phyloP scores from a whole-genome alignment of 2,797 vertebrate species.

The Lithobates sylvaticus region DNA sequence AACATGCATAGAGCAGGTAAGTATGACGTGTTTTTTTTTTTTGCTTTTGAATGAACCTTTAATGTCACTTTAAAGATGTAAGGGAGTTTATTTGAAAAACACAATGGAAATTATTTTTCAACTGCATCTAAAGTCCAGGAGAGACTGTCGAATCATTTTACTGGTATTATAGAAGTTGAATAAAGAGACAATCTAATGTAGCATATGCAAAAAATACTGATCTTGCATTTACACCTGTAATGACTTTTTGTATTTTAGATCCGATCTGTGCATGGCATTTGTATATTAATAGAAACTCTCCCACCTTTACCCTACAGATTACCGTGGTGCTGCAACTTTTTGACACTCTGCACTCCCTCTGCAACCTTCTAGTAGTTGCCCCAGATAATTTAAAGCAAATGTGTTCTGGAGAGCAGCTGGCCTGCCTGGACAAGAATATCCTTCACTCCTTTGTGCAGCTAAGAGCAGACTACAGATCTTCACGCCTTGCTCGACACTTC shows the following conservation, averaged over 20 bases:
- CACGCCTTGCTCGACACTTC: slow-evolving; percentile 95
- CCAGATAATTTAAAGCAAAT: slow-evolving; percentile 99
- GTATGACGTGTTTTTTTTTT: no score
- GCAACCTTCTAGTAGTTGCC: slow-evolving; percentile 97
- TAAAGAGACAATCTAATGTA: no score
- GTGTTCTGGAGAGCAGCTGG: slow-evolving; percentile 97
- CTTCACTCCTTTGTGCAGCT: slow-evolving; percentile 98
- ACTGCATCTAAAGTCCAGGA: no score
- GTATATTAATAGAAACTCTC: slow-evolving; percentile 8
- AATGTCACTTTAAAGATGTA: no score
- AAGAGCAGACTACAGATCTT: slow-evolving; percentile 93
- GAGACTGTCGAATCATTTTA: no score
- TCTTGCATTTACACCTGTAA: no score
- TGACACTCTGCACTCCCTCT: slow-evolving; percentile 97
- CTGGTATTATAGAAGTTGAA: no score
- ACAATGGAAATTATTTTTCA: no score
- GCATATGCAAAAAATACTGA: no score
- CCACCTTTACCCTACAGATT: slow-evolving; percentile 79
- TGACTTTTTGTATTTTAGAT: neutral
- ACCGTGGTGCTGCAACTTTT: slow-evolving; percentile 96
- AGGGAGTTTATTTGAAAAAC: no score
- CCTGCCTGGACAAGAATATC: slow-evolving; percentile 97
- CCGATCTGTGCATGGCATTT: neutral
- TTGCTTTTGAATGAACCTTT: no score
- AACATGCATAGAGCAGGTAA: no score